Base-by-base conservation (phyloP, 2,888 invertebrate genomes). In the Eupithecia dodoneata region DNA sequence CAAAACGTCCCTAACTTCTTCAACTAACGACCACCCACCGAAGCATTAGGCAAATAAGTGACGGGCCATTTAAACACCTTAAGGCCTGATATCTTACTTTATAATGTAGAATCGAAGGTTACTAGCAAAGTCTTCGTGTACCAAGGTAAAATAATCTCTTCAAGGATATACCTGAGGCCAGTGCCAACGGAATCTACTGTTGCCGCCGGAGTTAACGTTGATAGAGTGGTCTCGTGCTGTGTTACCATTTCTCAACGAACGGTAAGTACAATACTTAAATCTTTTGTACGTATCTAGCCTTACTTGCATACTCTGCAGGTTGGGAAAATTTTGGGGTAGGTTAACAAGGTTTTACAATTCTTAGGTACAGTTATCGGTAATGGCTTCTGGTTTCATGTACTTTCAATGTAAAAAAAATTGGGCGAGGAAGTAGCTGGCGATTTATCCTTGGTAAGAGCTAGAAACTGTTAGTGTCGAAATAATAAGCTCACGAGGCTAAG, bases 161-260 rank as follows among this genome's bases (percentile, higher is more conserved):
- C 75, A 77, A 75, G 77, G 75, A 65, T 75, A 49, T 6, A 71
- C 44, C 52, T 66, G 71, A 74, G 73, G 76, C 66, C 76, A 71
- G 71, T 55, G 18, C 10, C 73, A 59, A 18, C 59, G 59, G 59
- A 59, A 18, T 18, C 7, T 18, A 59, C 18, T 9, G 18, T n/a
- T 59, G 18, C 30, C 12, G 52, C 52, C 6, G n/a, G 63, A 12
- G 63, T 30, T 63, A 63, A 74, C 76, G 13, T 69, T 71, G 52
- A 76, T 55, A 42, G 12, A 52, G 55, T 18, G 59, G 65, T 41
- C 41, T 71, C 71, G 71, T 71, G 71, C 30, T 47, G 41, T 47
- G 59, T 66, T 73, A 71, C 71, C 65, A 72, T 63, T 70, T 71
- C 49, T 63, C 63, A 59, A 70, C 41, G 13, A 30, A 72, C 45